phyloP scores from a whole-genome alignment of 2,797 vertebrate genomes.

The Premnoplex brunnescens region DNA sequence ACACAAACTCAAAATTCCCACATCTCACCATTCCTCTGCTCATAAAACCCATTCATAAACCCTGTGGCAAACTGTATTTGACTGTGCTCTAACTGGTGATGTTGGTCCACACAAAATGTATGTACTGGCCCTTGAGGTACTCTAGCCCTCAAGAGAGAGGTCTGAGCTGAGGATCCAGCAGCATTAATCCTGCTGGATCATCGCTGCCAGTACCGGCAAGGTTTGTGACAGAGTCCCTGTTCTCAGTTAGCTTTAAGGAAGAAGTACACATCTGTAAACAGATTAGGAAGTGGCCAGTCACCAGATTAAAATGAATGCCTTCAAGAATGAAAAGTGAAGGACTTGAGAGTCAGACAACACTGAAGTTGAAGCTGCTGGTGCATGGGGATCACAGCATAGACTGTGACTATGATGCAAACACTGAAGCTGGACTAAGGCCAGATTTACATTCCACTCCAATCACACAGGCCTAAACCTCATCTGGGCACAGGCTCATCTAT shows the following conservation, averaged over 20 bases:
- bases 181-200: background rate
- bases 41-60: background rate
- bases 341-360: background rate
- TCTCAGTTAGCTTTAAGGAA: background rate
- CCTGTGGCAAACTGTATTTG: rapidly evolving
- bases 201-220: background rate
- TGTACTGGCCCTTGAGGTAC: background rate
- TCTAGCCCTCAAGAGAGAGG: background rate
- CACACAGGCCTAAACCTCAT: background rate
- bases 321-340: background rate
- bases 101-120: background rate
- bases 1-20: background rate
- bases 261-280: background rate
- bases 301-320: background rate
- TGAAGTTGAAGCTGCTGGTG: background rate
- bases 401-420: background rate
- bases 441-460: constrained; percentile 22
- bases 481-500: background rate
- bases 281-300: background rate
- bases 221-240: background rate
- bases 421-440: background rate
- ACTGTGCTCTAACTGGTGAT: background rate
- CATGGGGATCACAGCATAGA: background rate
- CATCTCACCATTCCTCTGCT: background rate
- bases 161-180: background rate